Evolutionary conservation across 2,113 vertebrate species (phyloP), one percentile per base, ranked within the genome.

Genomic region (Osmerus mordax): DNA sequence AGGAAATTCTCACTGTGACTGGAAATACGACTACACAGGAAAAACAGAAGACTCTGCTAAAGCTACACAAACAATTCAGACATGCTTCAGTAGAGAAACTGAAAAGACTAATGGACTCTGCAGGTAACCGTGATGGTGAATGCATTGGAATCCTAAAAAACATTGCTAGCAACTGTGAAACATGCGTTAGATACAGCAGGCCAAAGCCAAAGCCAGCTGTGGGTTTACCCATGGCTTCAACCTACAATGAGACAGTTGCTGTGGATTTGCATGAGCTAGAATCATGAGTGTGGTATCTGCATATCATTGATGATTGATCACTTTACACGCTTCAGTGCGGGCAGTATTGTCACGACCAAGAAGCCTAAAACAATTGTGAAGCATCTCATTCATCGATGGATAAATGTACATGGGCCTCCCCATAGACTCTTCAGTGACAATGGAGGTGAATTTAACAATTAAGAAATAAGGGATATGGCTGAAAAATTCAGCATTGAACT

Each of bases 331-430:
- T n/a, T n/a, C n/a, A n/a, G n/a, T n/a, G n/a, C n/a, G n/a, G n/a
- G n/a, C 21, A 76, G 70, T 51, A 70, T 69, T 65, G 9, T 73
- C 3, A 77, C 21, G 4, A 77, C 71, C 11, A 77, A 81, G 16
- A 77, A 54, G 23, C 36, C 69, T 16, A 67, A 21, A 41, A 54
- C 67, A 63, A 69, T 75, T 3, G 62, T 73, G 19, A 73, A 70
- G 7, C 51, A 67, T 6, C 72, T 79, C n/a, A 9, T 75, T 32
- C 23, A 73, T 25, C 61, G 14, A 63, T 75, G 65, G 65, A 66
- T 72, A 28, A 69, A 53, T 41, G 25, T 79, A 0, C 69, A 74
- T 36, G 72, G 74, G 5, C 21, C 73, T 8, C 69, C 66, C 1
- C 65, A 67, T 5, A 68, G 9, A 58, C 60, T 73, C n/a, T 76